Conservation (phyloP, 64 coral and sea anemone genomes). For the Orbicella faveolata region DNA sequence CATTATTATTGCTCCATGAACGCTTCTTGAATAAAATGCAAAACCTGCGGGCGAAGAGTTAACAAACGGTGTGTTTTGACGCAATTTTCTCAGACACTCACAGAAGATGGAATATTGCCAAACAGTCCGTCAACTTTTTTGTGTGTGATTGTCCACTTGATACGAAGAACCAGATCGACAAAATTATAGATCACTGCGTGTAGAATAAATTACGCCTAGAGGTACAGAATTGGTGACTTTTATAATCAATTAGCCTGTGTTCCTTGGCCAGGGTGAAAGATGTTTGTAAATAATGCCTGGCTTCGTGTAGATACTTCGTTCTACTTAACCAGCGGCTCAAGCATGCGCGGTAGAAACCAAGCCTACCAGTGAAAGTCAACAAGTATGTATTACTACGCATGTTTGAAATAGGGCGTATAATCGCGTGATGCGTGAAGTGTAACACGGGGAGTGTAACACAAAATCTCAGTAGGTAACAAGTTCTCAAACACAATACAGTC, state of each 20-base stretch:
- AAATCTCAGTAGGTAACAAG: not conserved
- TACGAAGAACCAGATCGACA: too few relatives aligned
- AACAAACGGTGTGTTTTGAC: not conserved
- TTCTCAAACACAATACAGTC: not conserved
- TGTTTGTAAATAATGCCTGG: not conserved
- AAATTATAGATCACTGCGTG: too few relatives aligned
- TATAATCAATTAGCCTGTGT: too few relatives aligned
- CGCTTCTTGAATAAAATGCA: not conserved
- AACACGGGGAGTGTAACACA: not conserved
- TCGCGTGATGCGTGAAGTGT: not conserved
- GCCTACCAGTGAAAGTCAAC: not conserved
- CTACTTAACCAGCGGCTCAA: not conserved
- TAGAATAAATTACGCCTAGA: too few relatives aligned
- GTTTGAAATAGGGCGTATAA: not conserved
- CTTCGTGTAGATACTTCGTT: not conserved
- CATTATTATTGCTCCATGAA: not conserved
- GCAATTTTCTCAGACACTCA: not conserved
- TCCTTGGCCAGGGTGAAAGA: not conserved
- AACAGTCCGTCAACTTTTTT: not conserved
- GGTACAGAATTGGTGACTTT: too few relatives aligned
- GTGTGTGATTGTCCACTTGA: not conserved
- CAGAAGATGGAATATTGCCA: not conserved
- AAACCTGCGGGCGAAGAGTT: not conserved
- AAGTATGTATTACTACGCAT: not conserved
- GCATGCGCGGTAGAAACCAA: not conserved